Evolutionary conservation across 2,888 invertebrate species (phyloP).

Genomic region (Mimumesa dahlbomi): DNA sequence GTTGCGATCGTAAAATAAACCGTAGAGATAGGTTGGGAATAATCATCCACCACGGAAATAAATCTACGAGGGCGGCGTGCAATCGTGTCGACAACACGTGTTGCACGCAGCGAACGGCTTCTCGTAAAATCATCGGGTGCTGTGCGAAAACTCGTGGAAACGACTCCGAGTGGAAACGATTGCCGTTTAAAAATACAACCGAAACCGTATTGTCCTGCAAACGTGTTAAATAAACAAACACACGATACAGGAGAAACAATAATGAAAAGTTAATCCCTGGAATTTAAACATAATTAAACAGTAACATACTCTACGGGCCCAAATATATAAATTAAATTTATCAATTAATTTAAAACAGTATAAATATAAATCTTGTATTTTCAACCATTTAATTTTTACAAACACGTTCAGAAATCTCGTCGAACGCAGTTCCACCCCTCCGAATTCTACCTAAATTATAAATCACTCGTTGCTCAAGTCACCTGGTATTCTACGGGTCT

Average conservation of each 20-base stretch:
- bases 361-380: too few species aligned
- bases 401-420: too few species aligned
- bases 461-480: too few species aligned
- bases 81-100: constrained; percentile 39
- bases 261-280: constrained; percentile 1
- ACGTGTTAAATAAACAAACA: not conserved
- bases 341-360: too few species aligned
- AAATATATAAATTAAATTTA: too few species aligned
- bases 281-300: too few species aligned
- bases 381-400: too few species aligned
- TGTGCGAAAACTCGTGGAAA: constrained; percentile 19
- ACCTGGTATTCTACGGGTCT: too few species aligned
- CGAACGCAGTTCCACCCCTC: too few species aligned
- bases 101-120: constrained; percentile 21
- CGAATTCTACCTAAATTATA: too few species aligned
- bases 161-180: not conserved
- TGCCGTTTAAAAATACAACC: not conserved
- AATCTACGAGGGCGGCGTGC: constrained; percentile 16
- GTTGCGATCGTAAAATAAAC: constrained; percentile 7
- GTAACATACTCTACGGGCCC: too few species aligned
- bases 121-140: constrained; percentile 18
- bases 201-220: not conserved
- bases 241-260: not conserved
- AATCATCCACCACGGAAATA: constrained; percentile 13
- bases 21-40: constrained; percentile 6